These are phyloP conservation scores for Rousettus leschenaultii DNA, from an alignment of 2,113 vertebrate genomes.

Conservation along the genomic window DNA sequence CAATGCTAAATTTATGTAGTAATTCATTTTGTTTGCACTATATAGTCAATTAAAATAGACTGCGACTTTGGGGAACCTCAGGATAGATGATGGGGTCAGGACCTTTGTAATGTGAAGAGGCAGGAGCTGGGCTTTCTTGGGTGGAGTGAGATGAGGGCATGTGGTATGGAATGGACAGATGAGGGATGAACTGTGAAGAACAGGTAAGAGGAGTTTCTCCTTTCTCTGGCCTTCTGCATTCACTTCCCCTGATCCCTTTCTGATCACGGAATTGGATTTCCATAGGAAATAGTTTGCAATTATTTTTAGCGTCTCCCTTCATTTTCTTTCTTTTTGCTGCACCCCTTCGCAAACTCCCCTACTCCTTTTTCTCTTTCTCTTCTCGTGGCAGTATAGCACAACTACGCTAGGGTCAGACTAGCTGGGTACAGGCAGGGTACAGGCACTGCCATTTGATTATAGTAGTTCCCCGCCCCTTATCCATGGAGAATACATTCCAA, in stretches of 20 bases:
- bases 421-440: too few species aligned
- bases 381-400: background rate
- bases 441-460: background rate
- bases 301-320: background rate
- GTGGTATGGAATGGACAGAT: background rate
- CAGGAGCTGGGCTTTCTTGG: background rate
- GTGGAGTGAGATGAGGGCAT: background rate
- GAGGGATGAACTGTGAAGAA: background rate
- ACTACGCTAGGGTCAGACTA: background rate
- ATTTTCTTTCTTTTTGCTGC: background rate
- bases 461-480: background rate
- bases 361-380: background rate
- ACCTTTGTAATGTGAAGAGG: background rate
- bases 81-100: background rate
- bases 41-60: background rate
- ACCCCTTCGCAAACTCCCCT: background rate
- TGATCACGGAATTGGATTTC: background rate
- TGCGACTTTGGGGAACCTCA: background rate
- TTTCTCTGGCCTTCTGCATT: background rate
- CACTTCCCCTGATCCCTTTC: background rate
- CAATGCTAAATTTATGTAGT: background rate
- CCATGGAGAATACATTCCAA: background rate
- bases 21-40: background rate
- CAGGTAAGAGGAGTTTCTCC: background rate
- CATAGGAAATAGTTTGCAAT: background rate